phyloP scores from a whole-genome alignment of 2,113 vertebrate species.

The Montifringilla adamsi region DNA sequence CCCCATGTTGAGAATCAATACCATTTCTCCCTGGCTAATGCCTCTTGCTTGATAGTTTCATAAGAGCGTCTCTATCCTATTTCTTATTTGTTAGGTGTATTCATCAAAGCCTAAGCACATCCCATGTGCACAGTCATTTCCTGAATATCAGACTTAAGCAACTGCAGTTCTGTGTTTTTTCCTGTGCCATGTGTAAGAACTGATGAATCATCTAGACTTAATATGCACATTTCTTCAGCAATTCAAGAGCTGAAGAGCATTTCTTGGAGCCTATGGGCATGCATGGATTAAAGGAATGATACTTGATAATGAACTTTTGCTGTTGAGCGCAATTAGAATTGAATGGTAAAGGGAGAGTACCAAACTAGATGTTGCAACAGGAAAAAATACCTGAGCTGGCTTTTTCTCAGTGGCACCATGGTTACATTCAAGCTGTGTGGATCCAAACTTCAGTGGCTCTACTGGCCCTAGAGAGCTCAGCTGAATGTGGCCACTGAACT shows the following conservation, averaged over 20 bases:
- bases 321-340: neutral
- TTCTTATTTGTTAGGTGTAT: neutral
- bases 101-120: neutral
- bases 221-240: neutral
- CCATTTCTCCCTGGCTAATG: neutral
- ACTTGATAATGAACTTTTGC: neutral
- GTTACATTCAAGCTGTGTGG: neutral
- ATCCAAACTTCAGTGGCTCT: neutral
- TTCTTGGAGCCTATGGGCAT: neutral
- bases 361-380: neutral
- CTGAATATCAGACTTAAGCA: neutral
- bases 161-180: neutral
- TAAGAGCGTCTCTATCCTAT: neutral
- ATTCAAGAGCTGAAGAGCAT: neutral
- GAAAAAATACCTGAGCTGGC: neutral
- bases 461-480: neutral
- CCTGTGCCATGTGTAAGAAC: neutral
- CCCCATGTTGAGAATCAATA: rapidly evolving
- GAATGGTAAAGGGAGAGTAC: neutral
- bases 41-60: neutral
- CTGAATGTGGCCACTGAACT: neutral
- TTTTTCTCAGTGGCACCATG: neutral
- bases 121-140: neutral
- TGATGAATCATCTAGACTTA: neutral
- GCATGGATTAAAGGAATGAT: neutral